Evolutionary conservation across 2,797 vertebrate genomes (phyloP).

Genomic region (Catharus ustulatus): DNA sequence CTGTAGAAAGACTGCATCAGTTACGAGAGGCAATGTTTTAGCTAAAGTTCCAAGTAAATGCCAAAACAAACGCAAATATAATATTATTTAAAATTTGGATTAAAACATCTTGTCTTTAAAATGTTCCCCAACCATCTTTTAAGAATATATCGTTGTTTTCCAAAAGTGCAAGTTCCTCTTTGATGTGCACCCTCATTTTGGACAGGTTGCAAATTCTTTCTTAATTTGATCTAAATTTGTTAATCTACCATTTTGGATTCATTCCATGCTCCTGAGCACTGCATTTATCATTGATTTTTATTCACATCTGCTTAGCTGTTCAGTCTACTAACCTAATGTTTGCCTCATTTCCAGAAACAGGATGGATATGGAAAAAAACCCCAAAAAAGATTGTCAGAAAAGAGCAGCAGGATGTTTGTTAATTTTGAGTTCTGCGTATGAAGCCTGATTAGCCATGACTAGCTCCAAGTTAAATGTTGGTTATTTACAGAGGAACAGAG

Average conservation of each 20-base stretch:
- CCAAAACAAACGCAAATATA: background rate
- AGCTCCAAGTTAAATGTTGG: slow-evolving; percentile 5
- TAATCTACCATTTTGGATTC: slow-evolving; percentile 25
- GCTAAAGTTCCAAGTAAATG: background rate
- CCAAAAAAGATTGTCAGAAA: background rate
- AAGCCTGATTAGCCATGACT: slow-evolving; percentile 16
- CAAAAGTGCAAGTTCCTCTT: background rate
- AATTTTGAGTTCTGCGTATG: slow-evolving; percentile 6
- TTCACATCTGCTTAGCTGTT: slow-evolving; percentile 61
- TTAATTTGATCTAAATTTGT: slow-evolving; percentile 50
- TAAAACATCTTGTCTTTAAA: slow-evolving; percentile 4
- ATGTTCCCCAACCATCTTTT: background rate
- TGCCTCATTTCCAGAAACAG: background rate
- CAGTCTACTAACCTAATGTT: slow-evolving; percentile 28
- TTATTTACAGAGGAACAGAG: background rate
- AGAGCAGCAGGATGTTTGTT: background rate
- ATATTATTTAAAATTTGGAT: background rate
- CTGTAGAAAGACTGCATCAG: background rate
- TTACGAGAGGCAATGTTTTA: background rate
- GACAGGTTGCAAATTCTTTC: slow-evolving; percentile 62
- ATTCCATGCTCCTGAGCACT: slow-evolving; percentile 16
- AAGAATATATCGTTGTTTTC: background rate
- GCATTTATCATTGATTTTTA: slow-evolving; percentile 57
- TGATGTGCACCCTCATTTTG: slow-evolving; percentile 47
- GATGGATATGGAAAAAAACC: accelerated